Evolutionary conservation across 2,888 invertebrate genomes (phyloP), one percentile per base, ranked within the genome.

Genomic region (Brenthis hecate): DNA sequence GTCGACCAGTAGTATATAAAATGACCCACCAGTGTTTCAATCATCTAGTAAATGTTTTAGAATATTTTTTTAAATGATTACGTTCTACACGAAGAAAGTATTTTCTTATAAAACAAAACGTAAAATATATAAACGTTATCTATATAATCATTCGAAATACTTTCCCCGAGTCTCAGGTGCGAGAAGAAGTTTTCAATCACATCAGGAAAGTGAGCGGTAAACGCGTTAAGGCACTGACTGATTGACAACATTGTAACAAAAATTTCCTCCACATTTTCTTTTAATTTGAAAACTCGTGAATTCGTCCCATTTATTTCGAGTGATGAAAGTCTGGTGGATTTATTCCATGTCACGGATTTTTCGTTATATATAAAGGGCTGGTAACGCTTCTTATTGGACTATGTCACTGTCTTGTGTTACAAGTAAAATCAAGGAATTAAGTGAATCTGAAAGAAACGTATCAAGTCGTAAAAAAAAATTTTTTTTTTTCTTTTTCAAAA

Each of bases 141-240:
- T 65, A 73, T 70, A 69, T 72, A 63, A 58, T 54, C 66, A 63
- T 64, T 67, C 54, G 16, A 70, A 69, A 67, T 68, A 71, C 65
- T 68, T 74, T 73, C 56, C 74, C 70, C 71, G 72, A 72, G 85
- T 76, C 89, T 81, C 92, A 91, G 92, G 91, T 91, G 91, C 78
- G 77, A 74, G 80, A 82, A 83, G 83, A 88, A 89, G 87, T 90
- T 91, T 89, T 89, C 90, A 89, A 91, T 91, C 91, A 90, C 90
- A 91, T 89, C 89, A 88, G 79, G 80, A 78, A 80, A 81, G 80
- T 80, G 80, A 80, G 83, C 80, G 84, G 83, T 80, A 82, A 85
- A 84, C 79, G 79, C 78, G 81, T 77, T 77, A 79, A 83, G 85
- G 80, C 82, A 77, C 81, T 85, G 87, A 87, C 87, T 91, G 91